Evolutionary conservation across 1,140 invertebrate genomes (phyloP).

Genomic region (Chrysopa pallens): DNA sequence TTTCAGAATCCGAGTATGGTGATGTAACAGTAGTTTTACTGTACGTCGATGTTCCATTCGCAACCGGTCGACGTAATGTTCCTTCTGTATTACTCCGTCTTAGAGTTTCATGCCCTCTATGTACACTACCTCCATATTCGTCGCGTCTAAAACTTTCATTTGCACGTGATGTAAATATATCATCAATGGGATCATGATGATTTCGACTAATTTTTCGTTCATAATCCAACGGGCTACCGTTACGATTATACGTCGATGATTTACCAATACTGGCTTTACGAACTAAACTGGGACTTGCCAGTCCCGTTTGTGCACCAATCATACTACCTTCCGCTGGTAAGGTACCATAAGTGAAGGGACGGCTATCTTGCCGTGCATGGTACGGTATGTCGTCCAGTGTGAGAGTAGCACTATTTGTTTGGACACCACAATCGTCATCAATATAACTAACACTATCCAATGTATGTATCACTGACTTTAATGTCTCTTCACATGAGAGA

Average conservation of each 20-base stretch:
- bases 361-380: constrained; percentile 60
- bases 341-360: constrained; percentile 63
- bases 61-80: constrained; percentile 10
- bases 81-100: constrained; percentile 20
- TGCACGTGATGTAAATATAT: constrained; percentile 16
- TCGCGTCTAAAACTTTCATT: constrained; percentile 11
- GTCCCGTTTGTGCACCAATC: constrained; percentile 30
- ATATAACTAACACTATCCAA: constrained; percentile 21
- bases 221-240: constrained; percentile 24
- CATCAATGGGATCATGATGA: constrained; percentile 16
- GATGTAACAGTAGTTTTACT: constrained; percentile 7
- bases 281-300: constrained; percentile 56
- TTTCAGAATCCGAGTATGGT: constrained; percentile 20
- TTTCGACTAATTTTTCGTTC: constrained; percentile 10
- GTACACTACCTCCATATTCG: constrained; percentile 16
- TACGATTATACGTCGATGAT: constrained; percentile 13
- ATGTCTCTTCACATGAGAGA: constrained; percentile 11
- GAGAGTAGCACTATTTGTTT: constrained; percentile 22
- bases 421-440: constrained; percentile 20
- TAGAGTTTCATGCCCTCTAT: constrained; percentile 16
- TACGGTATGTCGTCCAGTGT: constrained; percentile 48
- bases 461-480: constrained; percentile 7
- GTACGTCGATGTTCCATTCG: not conserved
- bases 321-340: constrained; percentile 38
- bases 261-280: constrained; percentile 37